Base-by-base conservation (phyloP, 1,140 invertebrate species). In the Drosophila sp. region DNA sequence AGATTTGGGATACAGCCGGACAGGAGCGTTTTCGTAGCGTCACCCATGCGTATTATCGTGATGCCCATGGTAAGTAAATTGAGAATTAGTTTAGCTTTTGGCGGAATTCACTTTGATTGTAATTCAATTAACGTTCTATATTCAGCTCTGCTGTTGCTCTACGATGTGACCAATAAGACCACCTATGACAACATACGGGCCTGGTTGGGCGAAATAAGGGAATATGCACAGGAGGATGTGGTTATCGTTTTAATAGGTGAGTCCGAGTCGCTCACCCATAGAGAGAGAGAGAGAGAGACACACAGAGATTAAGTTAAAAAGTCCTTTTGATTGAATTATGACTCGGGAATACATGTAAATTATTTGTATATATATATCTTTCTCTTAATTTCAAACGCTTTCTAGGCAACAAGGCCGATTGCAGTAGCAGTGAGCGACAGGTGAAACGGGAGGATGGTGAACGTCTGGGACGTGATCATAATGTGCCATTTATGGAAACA, bases 1-100 rank as follows among this genome's bases (percentile, higher is more conserved):
- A 98, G 93, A 98, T 98, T 94, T 99, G 97, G 97, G 97, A 99
- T 93, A 99, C 97, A 4, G 97, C 98, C 7, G 97, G 98, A 2
- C 98, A 98, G 92, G 98, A 99, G 93, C 94, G 97, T 92, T 98
- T 98, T 93, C 94, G 97, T 76, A 97, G 97, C 89, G 95, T 99
- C 10, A 98, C 98, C 1, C 97, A 98, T 72, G 98, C 98, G 79
- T 98, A 98, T 92, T 98, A 98, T 92, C 94, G 98, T 92, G 97
- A 98, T 85, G 97, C 98, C 30, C 96, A 98, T 87, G 97, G 97
- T 95, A 95, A 93, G 92, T 87, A 29, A 41, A 44, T 1, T 4
- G 4, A 10, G 3, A 54, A 60, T 44, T 3, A 1, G 47, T 47
- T 58, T 11, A 25, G 50, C 30, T 69, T 38, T 38, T 67, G 74